Base-by-base conservation (phyloP, 2,888 invertebrate species). In the Prenolepis imparis region DNA sequence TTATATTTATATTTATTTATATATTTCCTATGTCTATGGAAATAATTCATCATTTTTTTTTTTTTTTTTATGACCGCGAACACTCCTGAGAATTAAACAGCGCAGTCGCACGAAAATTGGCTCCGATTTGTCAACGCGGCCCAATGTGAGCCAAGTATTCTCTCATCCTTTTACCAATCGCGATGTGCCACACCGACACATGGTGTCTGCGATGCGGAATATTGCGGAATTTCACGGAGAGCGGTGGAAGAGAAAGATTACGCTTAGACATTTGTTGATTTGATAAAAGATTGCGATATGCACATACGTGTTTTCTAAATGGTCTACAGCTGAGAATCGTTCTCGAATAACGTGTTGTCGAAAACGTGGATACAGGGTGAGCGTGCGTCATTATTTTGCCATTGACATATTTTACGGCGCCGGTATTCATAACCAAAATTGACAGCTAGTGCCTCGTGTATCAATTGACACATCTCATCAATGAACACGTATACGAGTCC, bases 131-230 rank as follows among this genome's bases (percentile, higher is more conserved):
- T 87, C 90, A 91, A 92, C 92, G 92, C 90, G 92, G 91, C 90
- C 92, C 70, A 70, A 70, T 2, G 21, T 1, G 48, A 48, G n/a
- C n/a, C 92, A 92, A 92, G 48, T 28, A n/a, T 28, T 28, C 90
- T 57, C 84, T 75, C 48, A 73, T 68, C 72, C 55, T 55, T 61
- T 68, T 81, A 84, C 94, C 94, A 94, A 94, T 94, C 84, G 80
- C 81, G 75, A 89, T 86, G 88, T 93, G 93, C 94, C 94, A 94
- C 94, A 94, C 94, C 91, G 92, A 92, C 91, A 92, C 92, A 93
- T 93, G 91, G 85, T 83, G 48, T 64, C 75, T 55, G 63, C 39
- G 24, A 72, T 41, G 41, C 57, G 6, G 74, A 75, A 75, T 85
- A 74, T 85, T 41, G 41, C 57, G 6, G 74, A 75, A 75, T 85